Evolutionary conservation across 2,888 invertebrate species (phyloP).

Genomic region (Escarpia spicata): DNA sequence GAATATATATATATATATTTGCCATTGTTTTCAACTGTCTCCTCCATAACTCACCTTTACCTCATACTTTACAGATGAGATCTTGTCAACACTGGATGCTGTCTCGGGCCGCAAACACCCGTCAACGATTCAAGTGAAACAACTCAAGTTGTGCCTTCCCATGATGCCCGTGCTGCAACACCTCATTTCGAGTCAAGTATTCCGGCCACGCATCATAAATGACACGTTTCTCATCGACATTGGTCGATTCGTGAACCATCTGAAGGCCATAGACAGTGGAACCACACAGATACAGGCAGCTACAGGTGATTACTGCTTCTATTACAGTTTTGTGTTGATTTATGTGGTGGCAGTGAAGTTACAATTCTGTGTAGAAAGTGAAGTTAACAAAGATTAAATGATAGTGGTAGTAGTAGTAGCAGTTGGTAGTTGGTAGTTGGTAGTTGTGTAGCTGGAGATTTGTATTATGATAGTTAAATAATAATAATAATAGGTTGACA

Average conservation of each 20-base stretch:
- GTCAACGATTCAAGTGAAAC: slow-evolving; percentile 60
- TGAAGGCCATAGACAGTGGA: slow-evolving; percentile 58
- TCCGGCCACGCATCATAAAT: slow-evolving; percentile 57
- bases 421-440: too few relatives aligned
- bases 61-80: slow-evolving; percentile 50
- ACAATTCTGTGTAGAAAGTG: too few relatives aligned
- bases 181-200: slow-evolving; percentile 60
- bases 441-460: too few relatives aligned
- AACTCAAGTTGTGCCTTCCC: slow-evolving; percentile 58
- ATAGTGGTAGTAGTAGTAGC: too few relatives aligned
- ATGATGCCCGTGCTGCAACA: slow-evolving; percentile 58
- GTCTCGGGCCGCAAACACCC: slow-evolving; percentile 63
- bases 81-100: slow-evolving; percentile 57
- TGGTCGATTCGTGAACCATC: slow-evolving; percentile 55
- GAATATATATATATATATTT: not conserved
- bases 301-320: slow-evolving; percentile 48
- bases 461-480: too few relatives aligned
- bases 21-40: not conserved
- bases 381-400: too few relatives aligned
- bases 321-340: too few relatives aligned
- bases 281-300: slow-evolving; percentile 62
- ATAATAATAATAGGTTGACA: too few relatives aligned
- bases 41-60: not conserved
- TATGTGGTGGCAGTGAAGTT: too few relatives aligned
- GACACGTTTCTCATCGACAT: slow-evolving; percentile 57